These are phyloP conservation scores for Montipora capricornis DNA, from an alignment of 64 coral and sea anemone species.

Conservation along the genomic window DNA sequence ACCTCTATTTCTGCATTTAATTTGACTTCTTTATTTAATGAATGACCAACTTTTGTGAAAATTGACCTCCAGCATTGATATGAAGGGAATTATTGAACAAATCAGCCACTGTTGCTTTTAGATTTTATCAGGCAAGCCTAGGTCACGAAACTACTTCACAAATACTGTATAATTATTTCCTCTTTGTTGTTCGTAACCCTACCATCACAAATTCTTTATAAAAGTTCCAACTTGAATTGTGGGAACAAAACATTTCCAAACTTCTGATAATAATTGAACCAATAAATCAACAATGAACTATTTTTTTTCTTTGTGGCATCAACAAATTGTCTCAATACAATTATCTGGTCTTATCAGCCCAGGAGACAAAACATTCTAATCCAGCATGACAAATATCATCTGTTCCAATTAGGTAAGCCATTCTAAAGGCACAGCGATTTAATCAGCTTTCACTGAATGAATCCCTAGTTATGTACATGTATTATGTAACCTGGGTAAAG, in stretches of 20 bases:
- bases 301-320: slow-evolving; percentile 15
- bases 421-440: not conserved
- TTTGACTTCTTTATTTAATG: not conserved
- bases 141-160: not conserved
- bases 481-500: not conserved
- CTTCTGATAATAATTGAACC: not conserved
- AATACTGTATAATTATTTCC: too few relatives aligned
- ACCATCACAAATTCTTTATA: not conserved
- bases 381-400: not conserved
- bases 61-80: not conserved
- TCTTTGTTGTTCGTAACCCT: not conserved
- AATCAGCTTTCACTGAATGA: not conserved
- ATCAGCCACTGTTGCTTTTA: not conserved
- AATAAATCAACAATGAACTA: not conserved
- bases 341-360: not conserved
- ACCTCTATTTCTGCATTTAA: not conserved
- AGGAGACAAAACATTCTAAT: slow-evolving; percentile 1
- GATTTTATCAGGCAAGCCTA: not conserved
- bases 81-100: not conserved
- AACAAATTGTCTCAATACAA: not conserved
- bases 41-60: not conserved
- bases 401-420: not conserved
- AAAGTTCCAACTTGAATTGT: not conserved
- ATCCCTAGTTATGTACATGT: not conserved
- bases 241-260: not conserved